Base-by-base conservation (phyloP, 1,140 invertebrate genomes). In the Drosophila asahinai region DNA sequence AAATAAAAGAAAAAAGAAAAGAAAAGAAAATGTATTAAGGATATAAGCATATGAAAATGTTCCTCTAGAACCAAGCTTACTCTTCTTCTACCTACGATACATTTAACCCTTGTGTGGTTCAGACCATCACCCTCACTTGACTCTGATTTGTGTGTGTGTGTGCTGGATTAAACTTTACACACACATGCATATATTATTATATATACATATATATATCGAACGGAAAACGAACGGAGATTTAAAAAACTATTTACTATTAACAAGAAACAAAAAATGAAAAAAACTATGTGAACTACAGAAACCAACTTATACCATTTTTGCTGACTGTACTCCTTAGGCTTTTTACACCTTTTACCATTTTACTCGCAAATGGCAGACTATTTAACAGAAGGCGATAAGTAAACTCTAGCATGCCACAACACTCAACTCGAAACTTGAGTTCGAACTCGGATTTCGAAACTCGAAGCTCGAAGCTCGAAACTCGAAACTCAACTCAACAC, bases 331-430 rank as follows among this genome's bases (percentile, higher is more conserved):
- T 89, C 81, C 78, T 90, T 89, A 89, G 86, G 86, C 86, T 89
- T 89, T 89, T 89, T 89, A 89, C 86, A 89, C 86, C 86, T 90
- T 86, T 86, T 90, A 89, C 82, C 86, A 81, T 90, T 86, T 86
- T 80, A 86, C 80, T 86, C 83, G 82, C 83, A 84, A 83, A 60
- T 62, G 75, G 81, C 78, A 86, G 75, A 84, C 78, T 78, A 78
- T 70, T 75, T 83, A 77, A 68, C 38, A 57, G 25, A 65, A 58
- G 22, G 22, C 47, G 48, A 71, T 71, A 70, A 71, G 67, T 70
- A 57, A 70, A 71, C 64, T 70, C 75, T 81, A 72, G 79, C 71
- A 81, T 81, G 78, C 79, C 72, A 70, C 48, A 55, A 43, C 36
- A 77, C 47, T 81, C 65, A 67, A 65, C 63, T 60, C 40, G n/a